phyloP scores from a whole-genome alignment of 2,113 vertebrate genomes.

The Phylloscopus trochilus region DNA sequence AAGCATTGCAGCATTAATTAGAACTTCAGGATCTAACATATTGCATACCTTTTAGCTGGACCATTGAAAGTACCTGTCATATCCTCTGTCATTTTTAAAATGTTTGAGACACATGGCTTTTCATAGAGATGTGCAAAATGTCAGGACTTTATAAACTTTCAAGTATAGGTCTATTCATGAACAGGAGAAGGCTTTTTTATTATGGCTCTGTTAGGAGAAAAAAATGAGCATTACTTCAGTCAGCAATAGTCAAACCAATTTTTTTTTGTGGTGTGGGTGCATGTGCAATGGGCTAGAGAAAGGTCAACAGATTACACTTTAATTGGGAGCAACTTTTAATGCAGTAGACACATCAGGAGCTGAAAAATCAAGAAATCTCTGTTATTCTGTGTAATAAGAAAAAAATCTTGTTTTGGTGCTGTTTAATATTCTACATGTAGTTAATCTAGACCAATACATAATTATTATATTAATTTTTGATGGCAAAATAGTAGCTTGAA shows the following conservation, averaged over 20 bases:
- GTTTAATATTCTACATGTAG: not conserved
- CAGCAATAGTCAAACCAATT: not conserved
- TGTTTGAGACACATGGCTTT: not conserved
- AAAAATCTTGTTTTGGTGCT: not conserved
- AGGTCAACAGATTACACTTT: not conserved
- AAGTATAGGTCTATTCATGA: not conserved
- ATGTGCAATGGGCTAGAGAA: not conserved
- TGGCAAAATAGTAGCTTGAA: conserved; percentile 42
- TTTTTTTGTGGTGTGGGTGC: not conserved
- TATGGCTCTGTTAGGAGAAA: not conserved
- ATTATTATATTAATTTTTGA: conserved; percentile 43
- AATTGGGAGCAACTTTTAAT: not conserved
- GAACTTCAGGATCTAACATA: not conserved
- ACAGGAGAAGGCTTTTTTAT: not conserved
- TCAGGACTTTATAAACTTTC: not conserved
- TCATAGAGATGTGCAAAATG: not conserved
- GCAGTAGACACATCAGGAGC: not conserved
- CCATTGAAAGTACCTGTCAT: not conserved
- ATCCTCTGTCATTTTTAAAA: not conserved
- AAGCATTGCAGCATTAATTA: not conserved
- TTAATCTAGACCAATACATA: not conserved
- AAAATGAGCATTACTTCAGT: not conserved
- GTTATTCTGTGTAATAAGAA: not conserved
- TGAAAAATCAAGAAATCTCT: not conserved
- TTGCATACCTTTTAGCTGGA: not conserved